Evolutionary conservation across 92 coral and sea anemone genomes (phyloP).

Genomic region (Parazoanthus swiftii): DNA sequence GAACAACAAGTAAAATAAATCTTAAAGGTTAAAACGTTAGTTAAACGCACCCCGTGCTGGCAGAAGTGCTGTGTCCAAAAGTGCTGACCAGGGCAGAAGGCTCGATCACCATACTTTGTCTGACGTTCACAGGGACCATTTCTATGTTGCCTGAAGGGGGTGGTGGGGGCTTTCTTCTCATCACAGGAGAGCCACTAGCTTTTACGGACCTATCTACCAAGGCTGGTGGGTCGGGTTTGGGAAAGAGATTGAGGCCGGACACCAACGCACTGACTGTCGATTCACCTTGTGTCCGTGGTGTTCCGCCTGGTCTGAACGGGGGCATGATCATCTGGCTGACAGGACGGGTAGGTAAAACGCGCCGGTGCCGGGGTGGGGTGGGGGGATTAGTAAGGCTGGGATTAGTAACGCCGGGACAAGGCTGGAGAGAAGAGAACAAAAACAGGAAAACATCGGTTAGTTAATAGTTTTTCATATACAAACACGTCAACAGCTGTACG

Average conservation of each 20-base stretch:
- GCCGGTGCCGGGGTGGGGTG: constrained; percentile 91
- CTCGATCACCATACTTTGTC: constrained; percentile 68
- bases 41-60: constrained; percentile 47
- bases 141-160: constrained; percentile 57
- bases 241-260: constrained; percentile 70
- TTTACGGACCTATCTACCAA: constrained; percentile 46
- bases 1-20: background rate
- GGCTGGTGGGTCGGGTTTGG: constrained; percentile 55
- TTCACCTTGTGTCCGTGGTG: constrained; percentile 60
- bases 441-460: background rate
- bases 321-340: constrained; percentile 83
- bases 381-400: constrained; percentile 77
- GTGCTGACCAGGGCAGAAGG: constrained; percentile 51
- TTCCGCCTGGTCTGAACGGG: constrained; percentile 37
- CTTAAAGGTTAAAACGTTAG: background rate
- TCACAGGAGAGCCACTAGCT: constrained; percentile 60
- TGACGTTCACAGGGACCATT: constrained; percentile 65
- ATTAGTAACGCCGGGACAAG: constrained; percentile 58
- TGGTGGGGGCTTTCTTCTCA: constrained; percentile 80
- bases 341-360: constrained; percentile 69
- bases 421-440: constrained; percentile 37
- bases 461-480: background rate
- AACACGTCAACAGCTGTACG: background rate
- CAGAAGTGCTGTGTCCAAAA: constrained; percentile 41
- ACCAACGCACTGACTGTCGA: constrained; percentile 68